Conservation (phyloP, 2,888 invertebrate genomes). For the Xylophagus ater region DNA sequence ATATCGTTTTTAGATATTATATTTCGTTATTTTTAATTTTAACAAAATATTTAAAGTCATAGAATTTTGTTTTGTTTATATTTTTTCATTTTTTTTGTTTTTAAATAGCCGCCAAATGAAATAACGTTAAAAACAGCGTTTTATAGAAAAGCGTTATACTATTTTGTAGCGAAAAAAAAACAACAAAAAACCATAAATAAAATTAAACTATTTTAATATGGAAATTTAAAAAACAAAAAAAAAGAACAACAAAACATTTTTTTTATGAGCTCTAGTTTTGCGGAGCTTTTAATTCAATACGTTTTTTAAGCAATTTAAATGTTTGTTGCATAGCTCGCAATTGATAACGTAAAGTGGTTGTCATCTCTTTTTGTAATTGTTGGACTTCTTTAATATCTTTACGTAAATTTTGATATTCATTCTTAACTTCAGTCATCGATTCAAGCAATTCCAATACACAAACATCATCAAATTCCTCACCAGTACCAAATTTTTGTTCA, state of each 20-base stretch:
- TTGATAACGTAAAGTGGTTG: constrained; percentile 60
- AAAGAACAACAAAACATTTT: not conserved
- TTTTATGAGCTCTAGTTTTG: constrained; percentile 18
- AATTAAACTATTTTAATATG: too few relatives aligned
- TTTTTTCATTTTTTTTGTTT: too few relatives aligned
- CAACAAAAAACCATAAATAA: too few relatives aligned
- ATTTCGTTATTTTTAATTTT: too few relatives aligned
- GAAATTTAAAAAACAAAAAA: not conserved
- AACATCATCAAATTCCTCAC: constrained; percentile 43
- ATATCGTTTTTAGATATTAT: too few relatives aligned
- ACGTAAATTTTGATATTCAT: constrained; percentile 67
- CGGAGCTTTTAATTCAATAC: constrained; percentile 46
- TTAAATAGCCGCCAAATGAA: too few relatives aligned
- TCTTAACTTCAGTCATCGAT: constrained; percentile 66
- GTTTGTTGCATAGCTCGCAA: constrained; percentile 55
- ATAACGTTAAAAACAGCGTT: too few relatives aligned
- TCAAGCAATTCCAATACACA: constrained; percentile 62
- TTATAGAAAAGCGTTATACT: too few relatives aligned
- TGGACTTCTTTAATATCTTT: constrained; percentile 71
- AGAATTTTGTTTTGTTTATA: too few relatives aligned
- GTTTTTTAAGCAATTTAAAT: constrained; percentile 59
- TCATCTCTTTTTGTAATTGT: constrained; percentile 66
- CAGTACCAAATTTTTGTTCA: constrained; percentile 41
- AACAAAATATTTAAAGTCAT: too few relatives aligned
- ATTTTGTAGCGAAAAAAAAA: too few relatives aligned